Evolutionary conservation across 2,113 vertebrate species (phyloP).

Genomic region (Zosterops pallidus): DNA sequence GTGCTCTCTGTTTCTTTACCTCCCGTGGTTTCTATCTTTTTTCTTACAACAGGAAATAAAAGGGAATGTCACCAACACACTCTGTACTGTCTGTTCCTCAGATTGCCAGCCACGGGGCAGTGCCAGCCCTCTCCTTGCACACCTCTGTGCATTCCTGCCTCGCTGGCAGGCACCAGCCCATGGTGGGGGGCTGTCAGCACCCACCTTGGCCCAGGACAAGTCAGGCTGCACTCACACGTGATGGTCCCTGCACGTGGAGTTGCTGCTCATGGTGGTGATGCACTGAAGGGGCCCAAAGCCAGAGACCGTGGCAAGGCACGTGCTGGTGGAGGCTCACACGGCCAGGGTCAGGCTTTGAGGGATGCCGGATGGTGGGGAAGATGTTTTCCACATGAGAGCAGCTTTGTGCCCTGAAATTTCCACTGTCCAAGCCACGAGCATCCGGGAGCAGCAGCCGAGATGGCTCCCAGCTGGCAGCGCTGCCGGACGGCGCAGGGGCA

Average conservation of each 20-base stretch:
- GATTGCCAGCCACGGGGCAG: accelerated
- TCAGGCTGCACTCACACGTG: neutral
- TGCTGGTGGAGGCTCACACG: neutral
- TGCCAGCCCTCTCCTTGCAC: neutral
- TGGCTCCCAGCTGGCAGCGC: neutral
- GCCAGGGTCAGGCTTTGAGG: accelerated
- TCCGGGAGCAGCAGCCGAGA: neutral
- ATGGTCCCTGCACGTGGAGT: neutral
- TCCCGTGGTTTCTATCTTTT: neutral
- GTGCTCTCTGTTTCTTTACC: neutral
- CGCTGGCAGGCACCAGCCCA: neutral
- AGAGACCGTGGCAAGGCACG: neutral
- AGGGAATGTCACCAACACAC: neutral
- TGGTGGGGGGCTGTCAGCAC: neutral
- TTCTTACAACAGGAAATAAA: neutral
- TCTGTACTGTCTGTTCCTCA: neutral
- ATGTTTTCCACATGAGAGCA: slow-evolving; percentile 47
- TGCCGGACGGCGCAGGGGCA: neutral
- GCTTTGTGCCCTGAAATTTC: neutral
- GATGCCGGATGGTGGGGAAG: neutral
- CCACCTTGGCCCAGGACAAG: too few species aligned
- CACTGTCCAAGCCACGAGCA: neutral
- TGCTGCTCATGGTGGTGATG: accelerated
- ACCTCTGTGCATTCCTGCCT: neutral
- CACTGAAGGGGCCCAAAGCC: neutral